Conservation (phyloP, 2,888 invertebrate species). For the Troides oblongomaculatus region DNA sequence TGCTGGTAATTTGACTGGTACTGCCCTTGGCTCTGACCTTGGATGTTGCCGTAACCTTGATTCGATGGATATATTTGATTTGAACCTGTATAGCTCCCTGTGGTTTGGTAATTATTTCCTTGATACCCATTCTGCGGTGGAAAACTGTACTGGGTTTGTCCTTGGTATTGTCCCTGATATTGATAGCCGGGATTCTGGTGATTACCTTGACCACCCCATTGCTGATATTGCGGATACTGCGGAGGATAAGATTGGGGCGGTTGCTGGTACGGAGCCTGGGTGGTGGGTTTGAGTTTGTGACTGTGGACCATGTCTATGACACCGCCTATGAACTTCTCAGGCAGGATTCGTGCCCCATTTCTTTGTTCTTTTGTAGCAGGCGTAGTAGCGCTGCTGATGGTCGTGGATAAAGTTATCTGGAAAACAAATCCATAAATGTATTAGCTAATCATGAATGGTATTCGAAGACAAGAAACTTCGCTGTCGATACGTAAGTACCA, state of each 20-base stretch:
- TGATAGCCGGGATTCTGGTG: conserved; percentile 46
- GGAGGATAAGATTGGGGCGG: conserved; percentile 41
- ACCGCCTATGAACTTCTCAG: conserved; percentile 70
- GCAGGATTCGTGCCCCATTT: conserved; percentile 59
- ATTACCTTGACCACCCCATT: conserved; percentile 40
- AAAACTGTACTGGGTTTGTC: conserved; percentile 41
- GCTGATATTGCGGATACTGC: conserved; percentile 47
- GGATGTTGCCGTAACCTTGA: conserved; percentile 26
- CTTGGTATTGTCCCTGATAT: conserved; percentile 39
- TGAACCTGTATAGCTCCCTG: conserved; percentile 30
- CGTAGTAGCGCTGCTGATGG: conserved; percentile 25
- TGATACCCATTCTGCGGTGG: conserved; percentile 44
- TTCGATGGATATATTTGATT: conserved; percentile 32
- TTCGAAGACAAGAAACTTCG: too few relatives aligned
- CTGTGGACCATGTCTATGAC: conserved; percentile 71
- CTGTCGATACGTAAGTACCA: too few relatives aligned
- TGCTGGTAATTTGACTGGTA: conserved; percentile 37
- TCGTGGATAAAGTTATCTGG: conserved; percentile 26
- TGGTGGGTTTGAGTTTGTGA: conserved; percentile 64
- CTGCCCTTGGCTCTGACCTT: conserved; percentile 36
- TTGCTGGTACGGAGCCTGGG: conserved; percentile 31
- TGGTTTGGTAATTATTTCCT: conserved; percentile 37
- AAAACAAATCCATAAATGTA: conserved; percentile 3
- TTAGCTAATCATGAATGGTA: too few relatives aligned
- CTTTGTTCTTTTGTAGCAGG: conserved; percentile 38